A percentile compares a stretch with the other conserved stretches of the same genome.
These are phyloP conservation scores for Symphodus melops DNA, from an alignment of 2,113 vertebrate species.

Conservation along the genomic window DNA sequence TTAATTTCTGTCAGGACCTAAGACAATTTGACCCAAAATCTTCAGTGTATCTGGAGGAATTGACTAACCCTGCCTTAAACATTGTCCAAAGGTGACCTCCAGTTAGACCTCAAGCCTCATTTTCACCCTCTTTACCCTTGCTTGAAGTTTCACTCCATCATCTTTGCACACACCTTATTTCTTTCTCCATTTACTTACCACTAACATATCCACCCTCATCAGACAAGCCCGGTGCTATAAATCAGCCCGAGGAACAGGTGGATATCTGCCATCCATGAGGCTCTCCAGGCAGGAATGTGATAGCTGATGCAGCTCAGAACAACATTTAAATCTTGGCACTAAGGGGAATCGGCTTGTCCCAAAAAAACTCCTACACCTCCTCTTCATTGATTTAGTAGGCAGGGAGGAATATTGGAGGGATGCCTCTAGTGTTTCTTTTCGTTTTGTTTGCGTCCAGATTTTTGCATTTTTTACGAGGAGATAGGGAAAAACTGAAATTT, in stretches of 20 bases:
- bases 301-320: conserved; percentile 44
- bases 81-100: conserved; percentile 27
- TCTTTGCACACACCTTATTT: conserved; percentile 3
- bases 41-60: too few species aligned
- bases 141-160: conserved; percentile 1
- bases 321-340: conserved; percentile 44
- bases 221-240: conserved; percentile 54
- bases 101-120: conserved; percentile 52
- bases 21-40: too few species aligned
- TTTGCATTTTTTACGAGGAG: conserved; percentile 6
- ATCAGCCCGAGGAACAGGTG: conserved; percentile 73
- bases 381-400: conserved; percentile 29
- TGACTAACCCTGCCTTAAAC: too few species aligned
- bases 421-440: conserved; percentile 12
- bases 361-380: conserved; percentile 2
- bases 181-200: not conserved
- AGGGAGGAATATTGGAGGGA: conserved; percentile 21
- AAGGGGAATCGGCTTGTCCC: conserved; percentile 15
- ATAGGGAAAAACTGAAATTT: conserved; percentile 18
- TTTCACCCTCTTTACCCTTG: conserved; percentile 25
- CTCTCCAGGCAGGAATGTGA: conserved; percentile 67
- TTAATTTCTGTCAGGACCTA: too few species aligned
- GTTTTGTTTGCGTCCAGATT: conserved; percentile 27
- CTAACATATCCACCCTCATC: conserved; percentile 37
- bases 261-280: conserved; percentile 72